Evolutionary conservation across 2,888 invertebrate species (phyloP).

Genomic region (Cephus rjabovi): DNA sequence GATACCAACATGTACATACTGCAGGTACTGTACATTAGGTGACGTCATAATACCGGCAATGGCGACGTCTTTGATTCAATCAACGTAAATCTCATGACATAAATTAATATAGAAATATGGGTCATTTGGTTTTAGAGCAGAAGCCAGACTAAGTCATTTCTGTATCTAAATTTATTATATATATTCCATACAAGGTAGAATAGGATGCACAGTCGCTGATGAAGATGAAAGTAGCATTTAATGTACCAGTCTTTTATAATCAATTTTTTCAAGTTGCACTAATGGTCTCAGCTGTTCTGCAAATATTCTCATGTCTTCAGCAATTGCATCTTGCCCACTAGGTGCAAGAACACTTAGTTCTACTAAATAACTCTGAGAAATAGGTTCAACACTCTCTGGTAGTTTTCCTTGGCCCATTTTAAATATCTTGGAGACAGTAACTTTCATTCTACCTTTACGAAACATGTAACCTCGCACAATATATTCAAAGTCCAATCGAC

Average conservation of each 20-base stretch:
- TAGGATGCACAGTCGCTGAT: background rate
- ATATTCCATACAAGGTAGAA: background rate
- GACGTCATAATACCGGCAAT: background rate
- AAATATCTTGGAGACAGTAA: constrained; percentile 94
- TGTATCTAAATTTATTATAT: background rate
- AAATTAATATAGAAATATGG: background rate
- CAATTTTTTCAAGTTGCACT: constrained; percentile 92
- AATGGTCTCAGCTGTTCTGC: constrained; percentile 94
- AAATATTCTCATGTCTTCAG: constrained; percentile 95
- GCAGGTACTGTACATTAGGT: background rate
- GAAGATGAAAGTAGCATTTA: constrained; percentile 26
- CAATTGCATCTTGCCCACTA: constrained; percentile 93
- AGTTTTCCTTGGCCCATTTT: constrained; percentile 83
- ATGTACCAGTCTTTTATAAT: constrained; percentile 80
- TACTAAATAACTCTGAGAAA: constrained; percentile 93
- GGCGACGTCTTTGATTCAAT: background rate
- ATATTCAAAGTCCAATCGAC: constrained; percentile 92
- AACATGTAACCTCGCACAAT: constrained; percentile 94
- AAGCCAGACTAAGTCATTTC: background rate
- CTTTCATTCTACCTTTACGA: constrained; percentile 96
- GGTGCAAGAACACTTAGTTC: constrained; percentile 93
- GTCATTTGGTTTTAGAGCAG: background rate
- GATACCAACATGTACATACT: background rate
- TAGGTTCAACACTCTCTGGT: constrained; percentile 80
- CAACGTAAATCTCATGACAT: background rate